Evolutionary conservation across 2,888 invertebrate species (phyloP).

Genomic region (Drosophila pseudotakahashii): DNA sequence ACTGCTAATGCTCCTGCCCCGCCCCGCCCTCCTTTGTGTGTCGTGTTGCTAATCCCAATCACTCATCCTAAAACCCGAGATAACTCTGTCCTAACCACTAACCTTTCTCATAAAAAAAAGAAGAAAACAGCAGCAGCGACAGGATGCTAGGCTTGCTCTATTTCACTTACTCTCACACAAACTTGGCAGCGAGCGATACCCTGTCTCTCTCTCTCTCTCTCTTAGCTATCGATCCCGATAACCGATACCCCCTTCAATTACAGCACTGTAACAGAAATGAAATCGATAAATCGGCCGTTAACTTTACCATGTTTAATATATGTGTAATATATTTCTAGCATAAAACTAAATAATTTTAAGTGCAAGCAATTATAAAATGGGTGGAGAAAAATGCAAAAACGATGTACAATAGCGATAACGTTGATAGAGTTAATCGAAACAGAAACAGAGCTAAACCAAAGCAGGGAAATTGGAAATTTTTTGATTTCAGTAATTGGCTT

Average conservation of each 20-base stretch:
- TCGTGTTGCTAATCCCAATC: constrained; percentile 31
- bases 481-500: constrained; percentile 66
- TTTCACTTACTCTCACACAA: constrained; percentile 14
- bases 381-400: constrained; percentile 81
- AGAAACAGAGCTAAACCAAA: constrained; percentile 39
- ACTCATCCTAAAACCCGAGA: constrained; percentile 11
- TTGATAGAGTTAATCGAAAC: constrained; percentile 50
- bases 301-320: constrained; percentile 50
- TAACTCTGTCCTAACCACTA: constrained; percentile 34
- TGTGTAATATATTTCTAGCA: constrained; percentile 68
- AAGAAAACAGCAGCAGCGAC: constrained; percentile 22
- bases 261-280: constrained; percentile 43
- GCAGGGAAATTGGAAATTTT: constrained; percentile 39
- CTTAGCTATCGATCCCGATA: constrained; percentile 16
- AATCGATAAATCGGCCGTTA: constrained; percentile 50
- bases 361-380: constrained; percentile 81
- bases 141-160: constrained; percentile 30
- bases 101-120: constrained; percentile 10
- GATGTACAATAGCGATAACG: constrained; percentile 43
- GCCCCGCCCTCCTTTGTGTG: constrained; percentile 15
- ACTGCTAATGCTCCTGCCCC: constrained; percentile 12
- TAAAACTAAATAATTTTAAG: constrained; percentile 74
- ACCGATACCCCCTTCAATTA: constrained; percentile 25
- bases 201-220: constrained; percentile 12
- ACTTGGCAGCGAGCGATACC: constrained; percentile 9